phyloP scores from a whole-genome alignment of 1,140 invertebrate genomes.

The Coenobita brevimanus region DNA sequence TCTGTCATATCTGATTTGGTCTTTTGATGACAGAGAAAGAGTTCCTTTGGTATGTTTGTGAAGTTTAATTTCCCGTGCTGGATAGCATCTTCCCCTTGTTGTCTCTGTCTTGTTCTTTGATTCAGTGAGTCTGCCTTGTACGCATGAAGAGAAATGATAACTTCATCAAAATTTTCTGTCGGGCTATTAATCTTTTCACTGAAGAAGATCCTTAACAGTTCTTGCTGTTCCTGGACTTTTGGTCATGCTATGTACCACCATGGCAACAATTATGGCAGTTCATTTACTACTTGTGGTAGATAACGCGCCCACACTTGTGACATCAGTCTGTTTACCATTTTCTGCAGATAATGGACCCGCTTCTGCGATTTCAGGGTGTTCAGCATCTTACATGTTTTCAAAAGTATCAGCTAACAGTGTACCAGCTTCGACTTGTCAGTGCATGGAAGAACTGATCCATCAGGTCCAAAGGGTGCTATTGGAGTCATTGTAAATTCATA shows the following conservation, averaged over 20 bases:
- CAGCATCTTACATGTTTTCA: too few species aligned
- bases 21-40: neutral
- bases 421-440: constrained; percentile 11
- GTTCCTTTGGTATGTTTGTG: constrained; percentile 5
- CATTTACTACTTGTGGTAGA: too few species aligned
- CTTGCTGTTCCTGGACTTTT: too few species aligned
- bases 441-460: constrained; percentile 12
- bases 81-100: neutral
- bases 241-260: too few species aligned
- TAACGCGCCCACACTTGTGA: too few species aligned
- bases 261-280: too few species aligned
- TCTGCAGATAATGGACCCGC: too few species aligned
- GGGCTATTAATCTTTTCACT: too few species aligned
- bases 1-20: neutral
- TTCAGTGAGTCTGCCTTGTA: constrained; percentile 14
- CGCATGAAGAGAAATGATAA: neutral
- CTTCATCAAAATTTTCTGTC: constrained; percentile 9
- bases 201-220: too few species aligned
- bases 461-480: constrained; percentile 12
- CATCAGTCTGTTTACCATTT: too few species aligned
- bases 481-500: constrained; percentile 30
- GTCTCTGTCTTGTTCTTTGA: neutral
- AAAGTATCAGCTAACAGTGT: too few species aligned
- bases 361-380: too few species aligned
- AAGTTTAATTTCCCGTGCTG: constrained; percentile 1